Conservation (phyloP, 2,797 vertebrate genomes). For the Allobates femoralis region DNA sequence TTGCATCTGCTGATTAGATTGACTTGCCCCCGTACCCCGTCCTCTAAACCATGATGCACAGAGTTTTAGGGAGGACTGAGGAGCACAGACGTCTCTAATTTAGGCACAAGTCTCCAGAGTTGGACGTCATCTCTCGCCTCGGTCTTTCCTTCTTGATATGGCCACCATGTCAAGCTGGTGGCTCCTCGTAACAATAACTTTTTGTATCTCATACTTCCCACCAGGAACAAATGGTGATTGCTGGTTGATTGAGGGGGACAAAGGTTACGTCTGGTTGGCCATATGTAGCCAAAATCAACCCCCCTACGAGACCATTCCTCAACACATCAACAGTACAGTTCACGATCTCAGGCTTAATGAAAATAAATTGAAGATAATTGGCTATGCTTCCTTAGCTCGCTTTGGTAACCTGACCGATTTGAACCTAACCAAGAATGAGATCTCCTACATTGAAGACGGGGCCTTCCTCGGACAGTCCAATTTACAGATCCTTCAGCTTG, state of each 20-base stretch:
- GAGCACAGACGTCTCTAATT: conserved; percentile 64
- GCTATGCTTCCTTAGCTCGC: conserved; percentile 93
- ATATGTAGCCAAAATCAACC: conserved; percentile 99
- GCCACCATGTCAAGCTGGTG: conserved; percentile 78
- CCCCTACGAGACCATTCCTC: conserved; percentile 95
- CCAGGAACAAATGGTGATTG: conserved; percentile 84
- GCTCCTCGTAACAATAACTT: conserved; percentile 71
- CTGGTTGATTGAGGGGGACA: conserved; percentile 98
- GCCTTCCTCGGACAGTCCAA: conserved; percentile 95
- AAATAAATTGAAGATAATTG: conserved; percentile 96
- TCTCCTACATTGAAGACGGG: conserved; percentile 95
- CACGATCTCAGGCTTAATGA: conserved; percentile 95
- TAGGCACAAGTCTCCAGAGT: conserved; percentile 16
- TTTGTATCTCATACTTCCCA: conserved; percentile 75
- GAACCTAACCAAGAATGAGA: conserved; percentile 99
- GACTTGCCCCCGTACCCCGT: conserved; percentile 27
- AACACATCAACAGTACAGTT: conserved; percentile 99
- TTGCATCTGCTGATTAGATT: conserved; percentile 21
- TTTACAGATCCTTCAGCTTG: conserved; percentile 94
- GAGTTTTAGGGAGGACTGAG: conserved; percentile 70
- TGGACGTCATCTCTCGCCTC: conserved; percentile 23
- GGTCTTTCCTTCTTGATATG: conserved; percentile 28
- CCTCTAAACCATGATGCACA: conserved; percentile 67
- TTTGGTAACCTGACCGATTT: conserved; percentile 98
- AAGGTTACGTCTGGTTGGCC: conserved; percentile 97